Conservation (phyloP, 2,888 invertebrate species). For the Rhyacophila evoluta region DNA sequence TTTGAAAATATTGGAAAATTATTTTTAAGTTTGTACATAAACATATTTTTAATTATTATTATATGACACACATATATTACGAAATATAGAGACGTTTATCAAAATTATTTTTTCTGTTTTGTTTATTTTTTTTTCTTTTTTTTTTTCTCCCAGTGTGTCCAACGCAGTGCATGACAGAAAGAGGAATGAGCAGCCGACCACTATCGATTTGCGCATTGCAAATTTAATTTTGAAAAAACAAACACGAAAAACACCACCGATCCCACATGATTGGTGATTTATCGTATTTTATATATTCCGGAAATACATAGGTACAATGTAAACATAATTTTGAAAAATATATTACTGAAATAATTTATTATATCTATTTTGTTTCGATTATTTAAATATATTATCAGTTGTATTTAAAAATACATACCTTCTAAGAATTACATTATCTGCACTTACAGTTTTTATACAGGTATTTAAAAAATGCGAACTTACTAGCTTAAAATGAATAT, state of each 20-base stretch:
- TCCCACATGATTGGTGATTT: background rate
- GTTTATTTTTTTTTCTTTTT: conserved; percentile 47
- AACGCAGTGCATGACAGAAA: conserved; percentile 25
- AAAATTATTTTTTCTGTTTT: conserved; percentile 54
- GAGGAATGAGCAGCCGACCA: background rate
- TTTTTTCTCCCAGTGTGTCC: conserved; percentile 50
- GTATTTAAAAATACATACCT: too few species aligned
- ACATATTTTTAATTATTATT: conserved; percentile 49
- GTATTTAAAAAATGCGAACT: too few species aligned
- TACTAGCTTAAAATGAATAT: too few species aligned
- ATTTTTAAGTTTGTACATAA: conserved; percentile 54
- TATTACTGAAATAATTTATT: too few species aligned
- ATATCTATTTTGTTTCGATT: too few species aligned
- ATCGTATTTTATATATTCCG: background rate
- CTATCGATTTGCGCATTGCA: conserved; percentile 3
- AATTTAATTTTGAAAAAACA: background rate
- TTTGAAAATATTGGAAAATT: conserved; percentile 43
- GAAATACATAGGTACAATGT: too few species aligned
- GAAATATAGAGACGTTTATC: conserved; percentile 53
- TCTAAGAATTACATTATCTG: too few species aligned
- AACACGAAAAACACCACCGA: background rate
- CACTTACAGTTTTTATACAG: too few species aligned
- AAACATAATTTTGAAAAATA: too few species aligned
- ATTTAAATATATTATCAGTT: too few species aligned
- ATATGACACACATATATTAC: conserved; percentile 45